Evolutionary conservation across 1,140 invertebrate genomes (phyloP).

Genomic region (Pseudomyrmex pallidus): DNA sequence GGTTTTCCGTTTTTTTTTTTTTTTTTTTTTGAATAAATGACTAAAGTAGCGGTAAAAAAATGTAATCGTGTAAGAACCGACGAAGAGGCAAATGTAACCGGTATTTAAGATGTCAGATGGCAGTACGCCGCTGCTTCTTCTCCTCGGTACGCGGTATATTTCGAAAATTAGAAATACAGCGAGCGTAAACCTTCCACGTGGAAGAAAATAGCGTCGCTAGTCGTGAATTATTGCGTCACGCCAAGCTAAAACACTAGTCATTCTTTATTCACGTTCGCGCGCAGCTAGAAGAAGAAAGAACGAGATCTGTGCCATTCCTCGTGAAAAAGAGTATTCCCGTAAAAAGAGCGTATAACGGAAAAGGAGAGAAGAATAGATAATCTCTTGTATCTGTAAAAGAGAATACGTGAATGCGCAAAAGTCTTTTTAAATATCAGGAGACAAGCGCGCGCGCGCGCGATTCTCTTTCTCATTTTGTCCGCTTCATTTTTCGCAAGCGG

Average conservation of each 20-base stretch:
- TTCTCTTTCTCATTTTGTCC: neutral
- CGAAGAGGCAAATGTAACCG: too few species aligned
- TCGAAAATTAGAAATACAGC: neutral
- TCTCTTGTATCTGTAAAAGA: conserved; percentile 6
- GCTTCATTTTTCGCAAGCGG: neutral
- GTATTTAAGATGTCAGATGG: neutral
- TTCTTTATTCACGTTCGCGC: conserved; percentile 32
- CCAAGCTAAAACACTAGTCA: conserved; percentile 7
- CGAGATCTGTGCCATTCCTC: neutral
- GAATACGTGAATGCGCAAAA: conserved; percentile 4
- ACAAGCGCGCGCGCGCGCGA: neutral
- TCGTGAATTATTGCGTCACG: neutral
- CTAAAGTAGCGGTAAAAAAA: neutral
- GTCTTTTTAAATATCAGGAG: neutral
- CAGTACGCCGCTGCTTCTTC: neutral
- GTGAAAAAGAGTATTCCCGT: conserved; percentile 15
- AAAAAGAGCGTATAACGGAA: conserved; percentile 19
- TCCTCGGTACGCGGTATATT: neutral
- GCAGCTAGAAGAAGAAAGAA: conserved; percentile 25
- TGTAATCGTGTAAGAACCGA: neutral
- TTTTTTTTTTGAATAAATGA: neutral
- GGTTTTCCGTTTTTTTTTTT: conserved; percentile 6
- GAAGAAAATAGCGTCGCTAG: neutral
- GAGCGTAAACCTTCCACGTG: neutral
- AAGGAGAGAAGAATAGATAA: conserved; percentile 23